Evolutionary conservation across 2,797 vertebrate genomes (phyloP).

Genomic region (Sebastes itinus): DNA sequence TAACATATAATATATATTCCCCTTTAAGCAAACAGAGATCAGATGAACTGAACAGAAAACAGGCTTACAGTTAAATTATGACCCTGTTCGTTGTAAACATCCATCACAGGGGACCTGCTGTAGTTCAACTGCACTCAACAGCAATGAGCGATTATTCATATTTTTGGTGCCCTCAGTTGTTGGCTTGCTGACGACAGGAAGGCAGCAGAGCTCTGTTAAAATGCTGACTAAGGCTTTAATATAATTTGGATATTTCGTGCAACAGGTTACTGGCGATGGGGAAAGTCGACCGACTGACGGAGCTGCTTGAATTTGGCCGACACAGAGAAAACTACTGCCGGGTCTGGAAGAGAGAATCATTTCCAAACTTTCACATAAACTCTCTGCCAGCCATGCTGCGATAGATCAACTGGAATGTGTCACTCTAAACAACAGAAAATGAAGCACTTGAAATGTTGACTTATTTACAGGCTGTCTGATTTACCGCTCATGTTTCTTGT

Average conservation of each 20-base stretch:
- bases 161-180: background rate
- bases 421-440: background rate
- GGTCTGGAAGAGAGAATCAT: background rate
- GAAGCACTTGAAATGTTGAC: background rate
- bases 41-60: background rate
- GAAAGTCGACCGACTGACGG: background rate
- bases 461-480: background rate
- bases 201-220: background rate
- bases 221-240: background rate
- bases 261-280: background rate
- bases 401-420: background rate
- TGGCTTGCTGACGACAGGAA: background rate
- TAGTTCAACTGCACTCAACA: background rate
- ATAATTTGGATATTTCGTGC: background rate
- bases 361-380: background rate
- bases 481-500: background rate
- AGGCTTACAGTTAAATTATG: background rate
- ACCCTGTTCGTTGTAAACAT: background rate
- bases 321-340: background rate
- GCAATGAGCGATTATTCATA: background rate
- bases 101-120: background rate
- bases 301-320: background rate
- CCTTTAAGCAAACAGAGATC: background rate
- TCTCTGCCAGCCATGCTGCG: background rate
- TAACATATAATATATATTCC: too few relatives aligned